A percentile compares a stretch with the other conserved stretches of the same genome.
phyloP scores from a whole-genome alignment of 2,113 vertebrate species.

The Nerophis ophidion region DNA sequence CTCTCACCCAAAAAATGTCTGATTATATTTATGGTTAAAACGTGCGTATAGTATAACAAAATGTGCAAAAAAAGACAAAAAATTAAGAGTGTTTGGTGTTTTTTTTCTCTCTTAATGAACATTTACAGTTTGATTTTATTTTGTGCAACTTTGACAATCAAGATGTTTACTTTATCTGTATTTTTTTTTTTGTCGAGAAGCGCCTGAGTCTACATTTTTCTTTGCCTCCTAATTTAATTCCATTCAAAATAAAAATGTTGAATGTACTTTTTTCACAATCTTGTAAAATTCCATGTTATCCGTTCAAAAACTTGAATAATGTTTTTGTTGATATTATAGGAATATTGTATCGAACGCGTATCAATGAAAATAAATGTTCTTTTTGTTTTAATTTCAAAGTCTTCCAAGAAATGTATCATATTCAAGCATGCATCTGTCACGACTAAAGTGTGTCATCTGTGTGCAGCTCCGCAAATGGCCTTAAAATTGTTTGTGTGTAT shows the following conservation, averaged over 20 bases:
- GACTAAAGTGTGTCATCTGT: neutral
- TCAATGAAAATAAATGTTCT: too few species aligned
- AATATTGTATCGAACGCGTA: slow-evolving; percentile 18
- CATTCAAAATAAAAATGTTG: slow-evolving; percentile 51
- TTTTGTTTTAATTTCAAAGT: slow-evolving; percentile 20
- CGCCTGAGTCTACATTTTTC: slow-evolving; percentile 13
- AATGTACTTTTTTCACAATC: slow-evolving; percentile 62
- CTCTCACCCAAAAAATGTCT: slow-evolving; percentile 1
- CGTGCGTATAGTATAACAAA: neutral
- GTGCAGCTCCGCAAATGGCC: neutral
- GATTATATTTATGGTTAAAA: slow-evolving; percentile 16
- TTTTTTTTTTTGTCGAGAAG: neutral
- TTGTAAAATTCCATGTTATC: slow-evolving; percentile 19
- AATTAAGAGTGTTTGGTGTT: neutral
- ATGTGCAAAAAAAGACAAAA: neutral
- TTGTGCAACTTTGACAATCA: slow-evolving; percentile 29
- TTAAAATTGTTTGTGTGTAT: neutral
- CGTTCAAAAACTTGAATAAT: slow-evolving; percentile 41
- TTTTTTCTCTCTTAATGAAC: neutral
- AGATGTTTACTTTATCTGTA: neutral
- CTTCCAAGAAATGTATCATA: slow-evolving; percentile 38
- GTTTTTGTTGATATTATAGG: slow-evolving; percentile 22
- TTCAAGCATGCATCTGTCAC: slow-evolving; percentile 16
- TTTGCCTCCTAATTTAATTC: slow-evolving; percentile 38
- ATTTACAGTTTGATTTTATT: neutral